A percentile compares a stretch with the other conserved stretches of the same genome.
Evolutionary conservation across 2,797 vertebrate species (phyloP).

Genomic region (Acanthornis magna): DNA sequence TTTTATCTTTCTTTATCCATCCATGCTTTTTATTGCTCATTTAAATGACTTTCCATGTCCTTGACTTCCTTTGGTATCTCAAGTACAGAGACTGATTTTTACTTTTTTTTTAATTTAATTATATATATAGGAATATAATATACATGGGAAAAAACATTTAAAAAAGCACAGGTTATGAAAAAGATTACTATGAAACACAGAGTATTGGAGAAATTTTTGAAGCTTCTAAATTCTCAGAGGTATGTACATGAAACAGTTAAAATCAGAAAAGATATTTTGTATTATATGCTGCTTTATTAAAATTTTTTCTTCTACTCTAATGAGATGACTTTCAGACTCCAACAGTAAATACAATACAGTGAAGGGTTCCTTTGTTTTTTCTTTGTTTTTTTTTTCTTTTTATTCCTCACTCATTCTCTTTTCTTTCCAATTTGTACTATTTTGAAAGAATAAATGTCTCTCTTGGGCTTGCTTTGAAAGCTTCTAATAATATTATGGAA

Average conservation of each 20-base stretch:
- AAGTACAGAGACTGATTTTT: not conserved
- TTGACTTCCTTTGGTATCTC: not conserved
- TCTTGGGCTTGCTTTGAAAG: not conserved
- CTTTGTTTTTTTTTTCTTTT: not conserved
- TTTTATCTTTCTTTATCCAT: not conserved
- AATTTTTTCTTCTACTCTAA: not conserved
- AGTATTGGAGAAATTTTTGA: not conserved
- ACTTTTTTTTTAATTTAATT: not conserved
- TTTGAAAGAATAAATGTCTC: not conserved
- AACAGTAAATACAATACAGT: not conserved
- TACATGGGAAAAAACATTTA: not conserved
- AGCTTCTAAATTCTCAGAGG: not conserved
- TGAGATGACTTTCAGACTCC: not conserved
- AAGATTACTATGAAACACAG: not conserved
- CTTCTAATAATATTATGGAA: not conserved
- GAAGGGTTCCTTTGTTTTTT: not conserved
- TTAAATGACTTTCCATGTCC: not conserved
- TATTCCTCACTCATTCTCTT: fast-evolving
- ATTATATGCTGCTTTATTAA: not conserved
- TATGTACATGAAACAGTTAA: not conserved
- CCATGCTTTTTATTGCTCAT: not conserved
- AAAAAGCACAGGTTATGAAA: not conserved
- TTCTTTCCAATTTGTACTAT: not conserved
- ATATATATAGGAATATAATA: not conserved
- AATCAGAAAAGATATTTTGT: not conserved